These are phyloP conservation scores for Cephonodes hylas DNA, from an alignment of 2,888 invertebrate genomes.

Conservation along the genomic window DNA sequence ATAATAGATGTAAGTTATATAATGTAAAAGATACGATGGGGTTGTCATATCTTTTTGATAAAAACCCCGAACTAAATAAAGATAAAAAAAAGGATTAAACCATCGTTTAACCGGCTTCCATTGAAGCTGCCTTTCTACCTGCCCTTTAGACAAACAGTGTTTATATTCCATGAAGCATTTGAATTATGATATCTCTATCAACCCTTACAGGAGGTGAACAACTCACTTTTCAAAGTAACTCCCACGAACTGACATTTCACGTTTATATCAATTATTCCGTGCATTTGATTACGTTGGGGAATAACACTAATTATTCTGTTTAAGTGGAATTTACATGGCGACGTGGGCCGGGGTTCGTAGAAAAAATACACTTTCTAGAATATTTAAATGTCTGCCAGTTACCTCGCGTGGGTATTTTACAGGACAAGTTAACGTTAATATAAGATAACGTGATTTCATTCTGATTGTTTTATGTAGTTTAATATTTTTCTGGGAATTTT, in stretches of 20 bases:
- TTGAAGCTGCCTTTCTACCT: too few relatives aligned
- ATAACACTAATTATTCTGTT: slow-evolving; percentile 36
- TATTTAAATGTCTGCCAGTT: neutral
- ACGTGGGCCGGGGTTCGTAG: slow-evolving; percentile 30
- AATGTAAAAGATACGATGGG: too few relatives aligned
- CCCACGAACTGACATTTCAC: slow-evolving; percentile 39
- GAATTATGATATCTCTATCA: neutral
- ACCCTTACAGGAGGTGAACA: neutral
- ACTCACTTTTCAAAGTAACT: slow-evolving; percentile 14
- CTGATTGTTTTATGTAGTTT: neutral
- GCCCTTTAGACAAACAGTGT: too few relatives aligned
- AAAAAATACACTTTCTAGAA: neutral
- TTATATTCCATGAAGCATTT: neutral
- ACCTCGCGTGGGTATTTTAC: neutral
- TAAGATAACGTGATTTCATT: neutral
- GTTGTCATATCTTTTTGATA: too few relatives aligned
- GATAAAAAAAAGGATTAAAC: too few relatives aligned
- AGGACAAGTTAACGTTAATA: neutral
- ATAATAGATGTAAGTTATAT: too few relatives aligned
- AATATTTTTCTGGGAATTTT: too few relatives aligned
- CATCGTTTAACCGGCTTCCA: too few relatives aligned
- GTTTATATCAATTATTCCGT: slow-evolving; percentile 14
- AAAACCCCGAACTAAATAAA: too few relatives aligned
- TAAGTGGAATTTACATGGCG: slow-evolving; percentile 27
- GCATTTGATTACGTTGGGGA: slow-evolving; percentile 18